Conservation (phyloP, 30 jellyfish, hydroid and myxozoan genomes). For the Hydractinia symbiolongicarpus region DNA sequence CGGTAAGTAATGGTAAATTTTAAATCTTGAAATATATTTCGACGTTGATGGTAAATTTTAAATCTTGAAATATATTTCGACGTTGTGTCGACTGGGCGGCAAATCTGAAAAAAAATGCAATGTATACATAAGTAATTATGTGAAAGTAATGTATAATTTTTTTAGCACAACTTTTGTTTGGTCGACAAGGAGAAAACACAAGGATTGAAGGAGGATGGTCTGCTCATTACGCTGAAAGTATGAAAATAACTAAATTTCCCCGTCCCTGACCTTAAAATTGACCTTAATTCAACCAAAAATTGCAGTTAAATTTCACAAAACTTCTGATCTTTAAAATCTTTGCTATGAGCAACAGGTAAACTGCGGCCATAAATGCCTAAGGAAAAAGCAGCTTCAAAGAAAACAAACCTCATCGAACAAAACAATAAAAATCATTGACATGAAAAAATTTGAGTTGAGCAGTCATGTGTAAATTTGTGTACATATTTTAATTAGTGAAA, state of each 20-base stretch:
- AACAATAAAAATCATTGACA: too few relatives aligned
- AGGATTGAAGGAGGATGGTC: slow-evolving; percentile 26
- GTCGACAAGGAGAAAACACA: slow-evolving; percentile 6
- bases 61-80: background rate
- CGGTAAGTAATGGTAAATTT: background rate
- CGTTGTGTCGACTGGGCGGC: background rate
- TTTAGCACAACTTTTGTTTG: slow-evolving; percentile 19
- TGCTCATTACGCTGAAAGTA: background rate
- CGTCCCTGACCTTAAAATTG: background rate
- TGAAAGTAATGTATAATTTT: background rate
- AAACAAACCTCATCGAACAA: too few relatives aligned
- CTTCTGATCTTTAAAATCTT: too few relatives aligned
- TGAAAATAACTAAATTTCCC: background rate
- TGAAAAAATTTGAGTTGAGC: too few relatives aligned
- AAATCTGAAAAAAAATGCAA: background rate
- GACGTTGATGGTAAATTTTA: background rate
- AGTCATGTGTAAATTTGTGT: too few relatives aligned
- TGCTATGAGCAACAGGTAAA: too few relatives aligned
- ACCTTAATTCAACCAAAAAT: too few relatives aligned
- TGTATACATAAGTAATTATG: background rate
- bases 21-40: background rate
- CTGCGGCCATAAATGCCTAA: too few relatives aligned
- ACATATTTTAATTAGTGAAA: too few relatives aligned
- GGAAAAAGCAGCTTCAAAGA: too few relatives aligned
- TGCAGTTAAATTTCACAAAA: too few relatives aligned